A percentile compares a stretch with the other conserved stretches of the same genome.
phyloP scores from a whole-genome alignment of 2,113 vertebrate species.

The Dipodomys ordii region DNA sequence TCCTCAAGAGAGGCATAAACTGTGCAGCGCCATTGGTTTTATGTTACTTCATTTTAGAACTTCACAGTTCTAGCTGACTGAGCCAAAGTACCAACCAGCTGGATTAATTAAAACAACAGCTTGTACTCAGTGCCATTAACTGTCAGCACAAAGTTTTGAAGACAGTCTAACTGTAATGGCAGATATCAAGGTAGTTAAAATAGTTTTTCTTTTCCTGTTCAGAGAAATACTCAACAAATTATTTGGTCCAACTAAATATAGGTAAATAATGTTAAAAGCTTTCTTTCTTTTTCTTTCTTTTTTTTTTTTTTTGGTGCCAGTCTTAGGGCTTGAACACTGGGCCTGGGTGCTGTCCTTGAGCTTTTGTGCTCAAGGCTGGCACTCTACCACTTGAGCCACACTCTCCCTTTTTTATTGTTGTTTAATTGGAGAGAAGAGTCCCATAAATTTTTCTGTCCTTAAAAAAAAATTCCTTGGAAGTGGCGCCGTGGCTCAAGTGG shows the following conservation, averaged over 20 bases:
- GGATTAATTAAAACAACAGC: conserved; percentile 71
- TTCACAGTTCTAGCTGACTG: conserved; percentile 55
- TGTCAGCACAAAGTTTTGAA: conserved; percentile 60
- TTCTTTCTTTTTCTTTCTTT: too few relatives aligned
- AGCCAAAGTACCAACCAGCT: conserved; percentile 40
- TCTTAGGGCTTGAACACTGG: too few relatives aligned
- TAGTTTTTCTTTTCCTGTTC: conserved; percentile 53
- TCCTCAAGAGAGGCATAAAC: conserved; percentile 53
- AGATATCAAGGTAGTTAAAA: conserved; percentile 55
- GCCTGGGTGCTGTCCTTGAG: too few relatives aligned
- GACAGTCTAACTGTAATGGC: conserved; percentile 63
- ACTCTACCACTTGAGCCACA: too few relatives aligned
- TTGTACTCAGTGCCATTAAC: conserved; percentile 60
- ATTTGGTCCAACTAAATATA: conserved; percentile 51
- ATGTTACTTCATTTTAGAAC: conserved; percentile 47
- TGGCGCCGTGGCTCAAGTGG: too few relatives aligned
- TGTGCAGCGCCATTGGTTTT: conserved; percentile 20
- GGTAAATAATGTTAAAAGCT: conserved; percentile 36
- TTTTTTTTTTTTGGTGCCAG: too few relatives aligned
- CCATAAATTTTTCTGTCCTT: too few relatives aligned
- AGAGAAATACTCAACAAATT: conserved; percentile 61
- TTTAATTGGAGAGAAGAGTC: too few relatives aligned
- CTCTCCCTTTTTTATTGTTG: too few relatives aligned
- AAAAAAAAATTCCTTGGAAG: too few relatives aligned
- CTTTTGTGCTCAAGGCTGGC: too few relatives aligned